A percentile compares a stretch with the other conserved stretches of the same genome.
phyloP scores from a whole-genome alignment of 2,797 vertebrate species.

The Pyrocephalus nanus region DNA sequence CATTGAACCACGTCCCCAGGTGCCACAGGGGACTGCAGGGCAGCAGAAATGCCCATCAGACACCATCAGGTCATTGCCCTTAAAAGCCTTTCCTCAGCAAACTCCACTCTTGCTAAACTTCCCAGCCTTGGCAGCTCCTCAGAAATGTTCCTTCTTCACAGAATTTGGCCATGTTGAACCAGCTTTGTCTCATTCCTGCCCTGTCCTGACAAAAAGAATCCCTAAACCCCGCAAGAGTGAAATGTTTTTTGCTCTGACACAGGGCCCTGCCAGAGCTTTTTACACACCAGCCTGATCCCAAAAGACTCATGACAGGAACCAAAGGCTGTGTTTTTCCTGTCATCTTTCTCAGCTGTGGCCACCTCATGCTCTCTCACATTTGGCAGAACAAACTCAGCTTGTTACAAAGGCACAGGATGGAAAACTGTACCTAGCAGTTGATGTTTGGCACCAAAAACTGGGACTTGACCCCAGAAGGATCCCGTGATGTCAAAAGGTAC shows the following conservation, averaged over 20 bases:
- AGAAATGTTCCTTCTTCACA: too few relatives aligned
- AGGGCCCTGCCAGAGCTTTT: not conserved
- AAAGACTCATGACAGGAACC: not conserved
- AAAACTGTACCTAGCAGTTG: not conserved
- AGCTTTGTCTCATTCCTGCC: too few relatives aligned
- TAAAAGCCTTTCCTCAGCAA: too few relatives aligned
- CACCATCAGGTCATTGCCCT: too few relatives aligned
- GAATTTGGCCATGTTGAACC: too few relatives aligned
- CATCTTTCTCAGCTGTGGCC: not conserved
- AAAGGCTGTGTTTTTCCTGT: rapidly evolving
- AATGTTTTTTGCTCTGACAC: not conserved
- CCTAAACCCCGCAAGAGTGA: not conserved
- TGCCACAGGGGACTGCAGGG: too few relatives aligned
- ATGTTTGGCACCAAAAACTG: not conserved
- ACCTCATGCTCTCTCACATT: not conserved
- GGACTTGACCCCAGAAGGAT: not conserved
- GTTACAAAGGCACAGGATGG: not conserved
- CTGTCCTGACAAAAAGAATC: too few relatives aligned
- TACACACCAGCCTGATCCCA: not conserved
- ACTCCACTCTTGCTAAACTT: too few relatives aligned
- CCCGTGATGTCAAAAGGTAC: not conserved
- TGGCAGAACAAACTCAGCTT: not conserved
- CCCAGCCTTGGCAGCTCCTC: too few relatives aligned
- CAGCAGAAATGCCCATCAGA: too few relatives aligned
- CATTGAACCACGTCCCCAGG: not conserved